phyloP scores from a whole-genome alignment of 2,888 invertebrate genomes.

The Drosophila mimetica region DNA sequence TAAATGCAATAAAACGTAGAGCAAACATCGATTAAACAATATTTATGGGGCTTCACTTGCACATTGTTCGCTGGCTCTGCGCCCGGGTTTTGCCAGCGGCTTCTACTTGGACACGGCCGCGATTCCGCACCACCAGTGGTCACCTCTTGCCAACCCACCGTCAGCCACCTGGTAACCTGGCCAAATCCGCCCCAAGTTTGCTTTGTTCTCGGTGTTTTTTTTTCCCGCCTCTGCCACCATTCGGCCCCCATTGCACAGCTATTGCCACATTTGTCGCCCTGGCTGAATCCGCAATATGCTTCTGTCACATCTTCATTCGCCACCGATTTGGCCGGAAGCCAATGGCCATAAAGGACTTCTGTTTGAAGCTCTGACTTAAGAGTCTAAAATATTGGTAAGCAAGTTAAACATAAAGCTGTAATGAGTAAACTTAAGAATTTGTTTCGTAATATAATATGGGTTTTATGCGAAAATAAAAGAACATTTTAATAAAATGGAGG shows the following conservation, averaged over 20 bases:
- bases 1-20: slow-evolving; percentile 85
- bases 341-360: slow-evolving; percentile 12
- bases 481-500: no score
- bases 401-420: no score
- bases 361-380: background rate
- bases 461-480: no score
- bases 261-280: slow-evolving; percentile 12
- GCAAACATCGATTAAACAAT: slow-evolving; percentile 85
- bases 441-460: no score
- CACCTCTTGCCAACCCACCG: no score
- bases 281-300: background rate
- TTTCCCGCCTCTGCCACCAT: background rate
- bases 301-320: slow-evolving; percentile 4
- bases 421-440: no score
- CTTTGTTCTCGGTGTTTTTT: slow-evolving; percentile 19
- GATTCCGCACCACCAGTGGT: slow-evolving; percentile 37
- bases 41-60: slow-evolving; percentile 84
- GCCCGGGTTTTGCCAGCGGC: slow-evolving; percentile 43
- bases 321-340: slow-evolving; percentile 8
- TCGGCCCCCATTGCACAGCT: slow-evolving; percentile 13
- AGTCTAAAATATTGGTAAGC: no score
- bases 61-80: slow-evolving; percentile 79
- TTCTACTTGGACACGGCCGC: slow-evolving; percentile 47
- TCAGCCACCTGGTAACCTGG: slow-evolving; percentile 5
- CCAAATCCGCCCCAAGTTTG: slow-evolving; percentile 45